Base-by-base conservation (phyloP, 2,797 vertebrate genomes). In the Sebastolobus altivelis region DNA sequence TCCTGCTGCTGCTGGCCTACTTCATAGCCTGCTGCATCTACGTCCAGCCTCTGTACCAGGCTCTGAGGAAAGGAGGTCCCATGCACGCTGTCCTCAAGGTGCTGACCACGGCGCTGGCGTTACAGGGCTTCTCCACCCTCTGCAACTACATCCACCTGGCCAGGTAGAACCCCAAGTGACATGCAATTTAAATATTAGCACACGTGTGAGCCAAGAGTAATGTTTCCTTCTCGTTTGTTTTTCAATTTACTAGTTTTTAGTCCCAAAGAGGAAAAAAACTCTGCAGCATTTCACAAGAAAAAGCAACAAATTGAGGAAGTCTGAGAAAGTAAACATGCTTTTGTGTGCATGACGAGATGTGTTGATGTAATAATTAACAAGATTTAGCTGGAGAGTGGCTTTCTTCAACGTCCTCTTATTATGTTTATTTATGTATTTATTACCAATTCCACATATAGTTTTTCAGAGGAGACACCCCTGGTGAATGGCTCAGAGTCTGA, bases 111-210 rank as follows among this genome's bases (percentile, higher is more conserved):
- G 97, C 96, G 0, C 92, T 99, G 79, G 87, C 97, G 0, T 90
- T 99, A 61, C 98, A 99, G 87, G 97, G 96, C 27, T 94, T 92
- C 79, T 98, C 98, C 2, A 96, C 97, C 16, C 93, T 99, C 88
- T 97, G 97, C 86, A 99, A 97, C 95, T 99, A 98, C 92, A 88
- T 98, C 68, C 98, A 99, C 94, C 95, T 99, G 93, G 96, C 97
- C 93, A 97, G 97, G 98, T 99, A 94, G 31, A 63, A 37, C 10
- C 60, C 22, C 46, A 3, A 29, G 16, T 46, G 14, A 29, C 38
- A 4, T 54, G 11, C 4, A 1, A 37, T 62, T 37, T 9, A 12
- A 55, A 55, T 40, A 22, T n/a, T 9, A 20, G 14, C 31, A 55
- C 59, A 20, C 6, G n/a, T n/a, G n/a, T n/a, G 31, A 27, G 43